Conservation (phyloP, 2,797 vertebrate species). For the Cyprinodon diabolis region DNA sequence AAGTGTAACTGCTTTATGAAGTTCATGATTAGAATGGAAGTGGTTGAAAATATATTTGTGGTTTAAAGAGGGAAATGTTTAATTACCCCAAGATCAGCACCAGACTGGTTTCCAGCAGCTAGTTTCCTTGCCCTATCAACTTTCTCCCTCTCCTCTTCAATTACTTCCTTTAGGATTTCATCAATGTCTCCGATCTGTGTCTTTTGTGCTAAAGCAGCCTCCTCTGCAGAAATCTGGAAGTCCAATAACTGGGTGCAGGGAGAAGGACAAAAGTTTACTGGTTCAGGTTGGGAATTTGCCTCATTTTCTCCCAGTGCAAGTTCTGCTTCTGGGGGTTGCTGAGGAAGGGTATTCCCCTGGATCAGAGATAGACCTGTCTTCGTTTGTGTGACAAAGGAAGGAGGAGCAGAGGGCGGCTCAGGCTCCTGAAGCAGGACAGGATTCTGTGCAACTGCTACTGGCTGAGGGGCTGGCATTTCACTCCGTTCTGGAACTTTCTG, state of each 20-base stretch:
- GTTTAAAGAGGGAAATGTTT: background rate
- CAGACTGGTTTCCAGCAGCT: constrained; percentile 44
- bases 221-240: constrained; percentile 46
- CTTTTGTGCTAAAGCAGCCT: constrained; percentile 28
- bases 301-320: constrained; percentile 60
- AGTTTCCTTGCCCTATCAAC: constrained; percentile 44
- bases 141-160: constrained; percentile 66
- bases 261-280: constrained; percentile 56
- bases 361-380: constrained; percentile 4
- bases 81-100: constrained; percentile 59
- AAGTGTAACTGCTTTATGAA: background rate
- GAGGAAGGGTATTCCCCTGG: constrained; percentile 30
- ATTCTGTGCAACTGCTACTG: constrained; percentile 40
- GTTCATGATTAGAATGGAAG: background rate
- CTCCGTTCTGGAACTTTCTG: constrained; percentile 77
- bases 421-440: constrained; percentile 43
- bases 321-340: constrained; percentile 52
- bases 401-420: constrained; percentile 45
- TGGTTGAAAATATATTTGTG: background rate
- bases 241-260: constrained; percentile 60
- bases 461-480: constrained; percentile 48
- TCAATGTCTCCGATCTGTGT: constrained; percentile 63
- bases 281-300: constrained; percentile 69
- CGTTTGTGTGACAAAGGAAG: constrained; percentile 29
- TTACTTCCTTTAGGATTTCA: constrained; percentile 71